Base-by-base conservation (phyloP, 2,888 invertebrate species). In the Tuberolachnus salignus region DNA sequence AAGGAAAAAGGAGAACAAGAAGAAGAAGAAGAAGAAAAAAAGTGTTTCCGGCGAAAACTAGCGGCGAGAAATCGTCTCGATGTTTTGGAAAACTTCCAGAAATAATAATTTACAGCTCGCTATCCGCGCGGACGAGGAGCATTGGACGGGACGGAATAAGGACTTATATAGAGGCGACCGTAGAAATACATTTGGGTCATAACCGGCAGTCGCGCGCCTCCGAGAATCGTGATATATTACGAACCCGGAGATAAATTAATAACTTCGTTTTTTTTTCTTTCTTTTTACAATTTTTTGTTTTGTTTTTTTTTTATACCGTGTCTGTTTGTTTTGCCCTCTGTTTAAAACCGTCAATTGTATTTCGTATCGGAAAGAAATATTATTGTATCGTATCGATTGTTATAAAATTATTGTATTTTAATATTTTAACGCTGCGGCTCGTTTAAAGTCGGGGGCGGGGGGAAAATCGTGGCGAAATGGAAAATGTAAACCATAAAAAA, bases 131-230 rank as follows among this genome's bases (percentile, higher is more conserved):
- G 34, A 4, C 34, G 34, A 34, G 34, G 34, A 34, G n/a, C n/a
- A n/a, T 49, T 3, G 16, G 26, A 2, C 19, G 8, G n/a, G 19
- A 26, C 19, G 2, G 51, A 11, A 11, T 1, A 19, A 34, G 9
- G 34, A 4, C 34, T 34, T 34, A 34, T 34, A 34, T 34, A 34
- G 3, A 34, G 42, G 14, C 13, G 49, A 49, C 34, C 6, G 6
- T 49, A 49, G 21, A 49, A 49, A 23, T 51, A 55, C 42, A 55
- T 70, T 42, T 70, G 55, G 16, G 42, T 69, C 21, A 70, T 46
- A 44, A 57, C 11, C 44, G 1, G n/a, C 55, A 23, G 16, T 57
- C 16, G 23, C 10, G n/a, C 1, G 16, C n/a, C n/a, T 14, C 42
- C 1, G 21, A 16, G 42, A 70, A 55, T n/a, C 42, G 19, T 42